phyloP scores from a whole-genome alignment of 2,113 vertebrate species.

The Falcunculus frontatus region DNA sequence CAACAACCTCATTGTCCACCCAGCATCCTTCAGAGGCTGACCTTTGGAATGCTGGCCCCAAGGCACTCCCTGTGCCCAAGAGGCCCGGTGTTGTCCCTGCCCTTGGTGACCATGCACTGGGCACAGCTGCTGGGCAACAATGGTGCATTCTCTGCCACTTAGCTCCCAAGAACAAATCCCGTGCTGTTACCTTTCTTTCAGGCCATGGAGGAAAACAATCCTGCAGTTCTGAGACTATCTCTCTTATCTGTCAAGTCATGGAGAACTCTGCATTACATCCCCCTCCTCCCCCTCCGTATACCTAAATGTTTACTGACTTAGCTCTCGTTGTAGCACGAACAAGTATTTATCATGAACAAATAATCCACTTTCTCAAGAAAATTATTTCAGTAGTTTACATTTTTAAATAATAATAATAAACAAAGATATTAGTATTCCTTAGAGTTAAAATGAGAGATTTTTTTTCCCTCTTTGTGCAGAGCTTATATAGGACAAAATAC shows the following conservation, averaged over 20 bases:
- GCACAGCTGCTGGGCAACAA: fast-evolving
- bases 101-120: neutral
- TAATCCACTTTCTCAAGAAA: neutral
- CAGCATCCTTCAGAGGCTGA: neutral
- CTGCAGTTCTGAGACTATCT: neutral
- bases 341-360: neutral
- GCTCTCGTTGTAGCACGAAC: neutral
- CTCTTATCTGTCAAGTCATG: neutral
- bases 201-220: neutral
- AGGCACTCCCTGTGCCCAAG: neutral
- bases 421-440: neutral
- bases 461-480: neutral
- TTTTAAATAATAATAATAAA: neutral
- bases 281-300: neutral
- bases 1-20: too few species aligned
- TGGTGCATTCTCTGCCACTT: neutral
- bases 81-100: neutral
- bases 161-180: neutral
- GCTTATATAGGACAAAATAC: neutral
- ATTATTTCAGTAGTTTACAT: neutral
- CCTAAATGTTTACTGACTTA: neutral
- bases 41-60: neutral
- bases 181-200: neutral
- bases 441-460: neutral
- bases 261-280: neutral